Conservation (phyloP, 2,113 vertebrate genomes). For the Irena cyanogastra region DNA sequence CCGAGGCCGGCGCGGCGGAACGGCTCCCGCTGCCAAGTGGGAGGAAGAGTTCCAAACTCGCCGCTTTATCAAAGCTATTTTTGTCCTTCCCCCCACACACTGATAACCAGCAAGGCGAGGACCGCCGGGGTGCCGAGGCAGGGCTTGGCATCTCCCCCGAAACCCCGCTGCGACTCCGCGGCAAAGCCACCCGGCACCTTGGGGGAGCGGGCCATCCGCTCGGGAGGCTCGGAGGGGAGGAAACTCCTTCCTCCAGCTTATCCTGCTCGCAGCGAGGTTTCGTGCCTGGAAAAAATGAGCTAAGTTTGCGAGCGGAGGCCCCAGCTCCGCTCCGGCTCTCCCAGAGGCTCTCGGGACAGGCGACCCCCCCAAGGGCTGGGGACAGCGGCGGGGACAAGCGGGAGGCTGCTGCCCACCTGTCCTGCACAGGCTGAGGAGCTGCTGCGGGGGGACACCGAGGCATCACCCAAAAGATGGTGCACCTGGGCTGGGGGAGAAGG, state of each 20-base stretch:
- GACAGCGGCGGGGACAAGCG: neutral
- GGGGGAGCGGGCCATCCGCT: neutral
- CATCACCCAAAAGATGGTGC: neutral
- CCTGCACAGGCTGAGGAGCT: fast-evolving
- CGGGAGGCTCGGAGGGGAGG: neutral
- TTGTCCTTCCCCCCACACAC: neutral
- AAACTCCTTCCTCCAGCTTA: constrained; percentile 17
- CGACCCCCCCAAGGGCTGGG: neutral
- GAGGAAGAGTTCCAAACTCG: constrained; percentile 12
- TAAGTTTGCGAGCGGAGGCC: constrained; percentile 16
- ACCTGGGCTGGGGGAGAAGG: neutral
- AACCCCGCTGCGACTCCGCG: neutral
- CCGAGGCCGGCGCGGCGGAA: neutral
- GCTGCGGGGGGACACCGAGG: neutral
- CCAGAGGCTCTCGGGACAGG: neutral
- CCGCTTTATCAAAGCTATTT: constrained; percentile 21
- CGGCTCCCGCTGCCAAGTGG: neutral
- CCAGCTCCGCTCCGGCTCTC: neutral
- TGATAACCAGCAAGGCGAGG: neutral
- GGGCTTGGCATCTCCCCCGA: neutral
- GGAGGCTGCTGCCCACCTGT: neutral
- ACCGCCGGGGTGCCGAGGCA: neutral
- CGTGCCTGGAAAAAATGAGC: constrained; percentile 36
- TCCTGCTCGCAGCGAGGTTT: neutral
- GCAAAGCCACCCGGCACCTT: neutral